These are phyloP conservation scores for Tapirus indicus DNA, from an alignment of 2,797 vertebrate genomes.

Conservation along the genomic window DNA sequence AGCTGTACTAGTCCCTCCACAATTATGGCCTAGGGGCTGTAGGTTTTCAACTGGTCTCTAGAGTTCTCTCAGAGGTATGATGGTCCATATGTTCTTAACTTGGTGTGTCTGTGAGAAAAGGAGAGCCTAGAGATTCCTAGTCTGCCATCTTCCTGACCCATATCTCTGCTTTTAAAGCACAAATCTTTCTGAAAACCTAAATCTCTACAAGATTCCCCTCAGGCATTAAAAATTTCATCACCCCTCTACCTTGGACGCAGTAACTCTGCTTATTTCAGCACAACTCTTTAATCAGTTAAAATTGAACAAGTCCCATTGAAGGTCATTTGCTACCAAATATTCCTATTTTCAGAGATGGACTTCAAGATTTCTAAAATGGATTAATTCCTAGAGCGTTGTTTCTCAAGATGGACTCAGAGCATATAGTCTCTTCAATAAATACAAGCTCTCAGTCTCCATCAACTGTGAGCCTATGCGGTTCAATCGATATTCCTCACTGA, in stretches of 20 bases:
- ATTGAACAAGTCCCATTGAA: background rate
- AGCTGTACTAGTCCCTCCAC: background rate
- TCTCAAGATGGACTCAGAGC: background rate
- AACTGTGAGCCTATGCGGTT: background rate
- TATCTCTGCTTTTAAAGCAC: background rate
- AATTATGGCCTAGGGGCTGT: background rate
- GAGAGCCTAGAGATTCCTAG: background rate
- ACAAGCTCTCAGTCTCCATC: background rate
- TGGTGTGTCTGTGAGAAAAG: background rate
- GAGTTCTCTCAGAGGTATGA: background rate
- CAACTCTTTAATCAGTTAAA: background rate
- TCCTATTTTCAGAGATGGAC: background rate
- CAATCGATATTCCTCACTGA: background rate
- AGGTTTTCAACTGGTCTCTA: background rate
- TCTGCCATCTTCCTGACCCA: background rate
- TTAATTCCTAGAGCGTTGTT: slow-evolving; percentile 1
- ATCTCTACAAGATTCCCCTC: background rate
- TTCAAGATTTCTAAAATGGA: background rate
- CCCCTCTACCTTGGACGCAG: background rate
- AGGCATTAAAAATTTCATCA: background rate
- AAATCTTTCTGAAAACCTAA: background rate
- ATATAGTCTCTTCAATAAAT: background rate
- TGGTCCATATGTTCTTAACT: background rate
- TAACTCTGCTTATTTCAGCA: background rate
- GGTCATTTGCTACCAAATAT: background rate